A percentile compares a stretch with the other conserved stretches of the same genome.
These are phyloP conservation scores for Cepaea nemoralis DNA, from an alignment of 1,140 invertebrate genomes.

Conservation along the genomic window DNA sequence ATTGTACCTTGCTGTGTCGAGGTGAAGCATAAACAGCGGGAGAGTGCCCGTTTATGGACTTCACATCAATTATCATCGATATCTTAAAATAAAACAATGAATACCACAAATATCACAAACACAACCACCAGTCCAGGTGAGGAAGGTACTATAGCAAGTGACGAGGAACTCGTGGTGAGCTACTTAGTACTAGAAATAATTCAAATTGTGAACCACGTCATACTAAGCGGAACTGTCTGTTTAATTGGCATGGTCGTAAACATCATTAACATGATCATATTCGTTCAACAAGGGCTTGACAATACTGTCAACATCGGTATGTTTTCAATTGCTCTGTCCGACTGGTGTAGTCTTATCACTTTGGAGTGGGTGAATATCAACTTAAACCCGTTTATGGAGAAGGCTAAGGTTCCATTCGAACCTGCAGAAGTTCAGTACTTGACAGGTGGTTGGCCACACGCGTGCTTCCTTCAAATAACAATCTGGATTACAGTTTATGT, in stretches of 20 bases:
- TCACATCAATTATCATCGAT: too few relatives aligned
- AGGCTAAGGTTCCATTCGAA: neutral
- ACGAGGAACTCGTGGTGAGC: too few relatives aligned
- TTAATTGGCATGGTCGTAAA: conserved; percentile 9
- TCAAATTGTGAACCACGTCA: conserved; percentile 3
- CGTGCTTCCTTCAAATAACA: conserved; percentile 10
- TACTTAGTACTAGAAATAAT: neutral
- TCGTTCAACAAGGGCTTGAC: conserved; percentile 8
- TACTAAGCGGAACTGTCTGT: neutral
- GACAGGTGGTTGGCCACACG: conserved; percentile 17
- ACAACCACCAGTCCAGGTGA: too few relatives aligned
- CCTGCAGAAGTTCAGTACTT: neutral
- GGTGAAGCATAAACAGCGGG: too few relatives aligned
- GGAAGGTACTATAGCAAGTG: too few relatives aligned
- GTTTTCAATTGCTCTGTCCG: conserved; percentile 10
- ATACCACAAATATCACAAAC: too few relatives aligned
- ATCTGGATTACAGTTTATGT: conserved; percentile 31
- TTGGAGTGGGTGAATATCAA: neutral
- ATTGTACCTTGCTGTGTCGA: too few relatives aligned
- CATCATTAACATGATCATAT: conserved; percentile 9
- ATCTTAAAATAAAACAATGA: too few relatives aligned
- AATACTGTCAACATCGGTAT: conserved; percentile 13
- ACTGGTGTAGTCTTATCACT: conserved; percentile 1
- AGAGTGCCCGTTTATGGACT: too few relatives aligned
- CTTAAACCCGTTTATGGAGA: conserved; percentile 5